Conservation (phyloP, 2,888 invertebrate species). For the Ophion ventricosus region DNA sequence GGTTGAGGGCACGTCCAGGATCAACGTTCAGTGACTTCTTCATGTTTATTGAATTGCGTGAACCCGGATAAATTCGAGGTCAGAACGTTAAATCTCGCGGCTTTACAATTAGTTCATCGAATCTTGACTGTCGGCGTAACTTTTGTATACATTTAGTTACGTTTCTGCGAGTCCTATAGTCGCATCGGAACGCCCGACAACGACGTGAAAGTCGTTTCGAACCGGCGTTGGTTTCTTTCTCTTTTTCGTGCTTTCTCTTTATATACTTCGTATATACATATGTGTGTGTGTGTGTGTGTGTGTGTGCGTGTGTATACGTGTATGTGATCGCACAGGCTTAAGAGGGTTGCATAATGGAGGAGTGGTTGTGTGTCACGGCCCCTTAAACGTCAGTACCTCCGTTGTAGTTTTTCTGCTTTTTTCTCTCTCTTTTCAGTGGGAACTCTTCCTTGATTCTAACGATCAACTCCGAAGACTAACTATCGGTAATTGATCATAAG, state of each 20-base stretch:
- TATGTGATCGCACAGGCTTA: slow-evolving; percentile 57
- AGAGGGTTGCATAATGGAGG: slow-evolving; percentile 77
- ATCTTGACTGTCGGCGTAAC: slow-evolving; percentile 69
- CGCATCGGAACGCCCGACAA: slow-evolving; percentile 71
- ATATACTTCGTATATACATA: slow-evolving; percentile 39
- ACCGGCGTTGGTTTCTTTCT: slow-evolving; percentile 71
- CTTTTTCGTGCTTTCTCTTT: slow-evolving; percentile 81
- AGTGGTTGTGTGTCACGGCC: slow-evolving; percentile 74
- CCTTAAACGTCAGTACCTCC: slow-evolving; percentile 42
- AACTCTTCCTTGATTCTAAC: slow-evolving; percentile 16
- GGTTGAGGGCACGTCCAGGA: not conserved
- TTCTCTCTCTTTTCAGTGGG: slow-evolving; percentile 17
- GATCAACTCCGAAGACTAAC: slow-evolving; percentile 3
- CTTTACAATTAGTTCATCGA: slow-evolving; percentile 59
- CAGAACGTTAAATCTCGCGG: slow-evolving; percentile 59
- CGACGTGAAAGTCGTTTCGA: slow-evolving; percentile 75
- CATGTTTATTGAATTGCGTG: not conserved
- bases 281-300: slow-evolving; percentile 3
- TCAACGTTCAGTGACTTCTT: not conserved
- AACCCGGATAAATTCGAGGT: slow-evolving; percentile 59
- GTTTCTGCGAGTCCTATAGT: slow-evolving; percentile 64
- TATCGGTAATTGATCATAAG: slow-evolving; percentile 13
- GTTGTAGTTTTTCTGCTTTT: slow-evolving; percentile 27
- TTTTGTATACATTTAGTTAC: slow-evolving; percentile 64
- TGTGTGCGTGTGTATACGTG: not conserved